These are phyloP conservation scores for Coptodon rendalli DNA, from an alignment of 2,113 vertebrate species.

Conservation along the genomic window DNA sequence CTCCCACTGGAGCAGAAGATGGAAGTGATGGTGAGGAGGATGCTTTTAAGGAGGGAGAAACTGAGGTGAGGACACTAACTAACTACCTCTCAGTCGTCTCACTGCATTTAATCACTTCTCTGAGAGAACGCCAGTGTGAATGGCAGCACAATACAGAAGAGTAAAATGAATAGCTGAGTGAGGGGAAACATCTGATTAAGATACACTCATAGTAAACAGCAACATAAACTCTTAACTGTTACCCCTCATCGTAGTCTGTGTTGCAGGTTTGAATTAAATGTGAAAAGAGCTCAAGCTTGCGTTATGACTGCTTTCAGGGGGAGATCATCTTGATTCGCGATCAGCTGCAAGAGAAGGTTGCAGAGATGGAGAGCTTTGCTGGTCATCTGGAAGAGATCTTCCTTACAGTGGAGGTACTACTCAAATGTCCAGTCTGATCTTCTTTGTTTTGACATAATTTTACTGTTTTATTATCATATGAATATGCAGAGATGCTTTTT, in stretches of 20 bases:
- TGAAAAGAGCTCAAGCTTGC: not conserved
- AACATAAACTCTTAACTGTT: not conserved
- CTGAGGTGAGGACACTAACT: slow-evolving; percentile 19
- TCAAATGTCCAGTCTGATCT: not conserved
- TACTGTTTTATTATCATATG: not conserved
- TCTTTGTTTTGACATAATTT: not conserved
- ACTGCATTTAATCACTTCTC: not conserved
- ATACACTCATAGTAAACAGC: not conserved
- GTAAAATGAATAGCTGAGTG: not conserved
- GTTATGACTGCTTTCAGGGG: slow-evolving; percentile 56
- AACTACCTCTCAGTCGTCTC: not conserved
- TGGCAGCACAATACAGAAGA: not conserved
- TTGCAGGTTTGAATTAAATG: not conserved
- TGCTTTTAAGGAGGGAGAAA: slow-evolving; percentile 31
- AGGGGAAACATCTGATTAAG: not conserved
- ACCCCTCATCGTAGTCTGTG: not conserved
- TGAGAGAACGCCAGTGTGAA: not conserved
- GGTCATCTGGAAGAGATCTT: slow-evolving; percentile 95
- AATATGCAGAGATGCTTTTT: not conserved
- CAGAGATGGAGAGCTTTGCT: slow-evolving; percentile 89
- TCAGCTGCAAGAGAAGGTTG: slow-evolving; percentile 81
- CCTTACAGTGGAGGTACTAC: slow-evolving; percentile 88
- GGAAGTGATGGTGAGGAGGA: slow-evolving; percentile 22
- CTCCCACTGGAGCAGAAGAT: slow-evolving; percentile 22
- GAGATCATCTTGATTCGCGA: slow-evolving; percentile 74